Base-by-base conservation (phyloP, 1,140 invertebrate species). In the Acromyrmex echinatior region DNA sequence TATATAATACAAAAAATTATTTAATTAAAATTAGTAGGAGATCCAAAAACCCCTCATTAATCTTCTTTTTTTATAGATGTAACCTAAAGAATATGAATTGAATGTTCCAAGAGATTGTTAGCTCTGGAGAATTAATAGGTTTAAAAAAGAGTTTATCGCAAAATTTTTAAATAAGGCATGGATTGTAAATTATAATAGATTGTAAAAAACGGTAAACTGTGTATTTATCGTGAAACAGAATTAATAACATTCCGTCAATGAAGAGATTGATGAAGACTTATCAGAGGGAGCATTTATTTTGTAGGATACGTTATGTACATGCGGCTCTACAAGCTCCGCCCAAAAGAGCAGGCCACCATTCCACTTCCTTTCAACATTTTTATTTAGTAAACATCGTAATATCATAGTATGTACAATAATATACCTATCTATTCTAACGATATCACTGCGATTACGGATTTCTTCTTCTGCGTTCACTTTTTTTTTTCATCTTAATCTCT, bases 301-400 rank as follows among this genome's bases (percentile, higher is more conserved):
- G 68, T 80, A 80, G 84, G 76, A 68, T 68, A 86, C 62, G 70
- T 84, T 84, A 84, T 84, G 80, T 84, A 84, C 80, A 84, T 84
- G 70, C 80, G 70, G 60, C 80, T 84, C 56, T 84, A 84, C 80
- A 84, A 76, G 31, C 70, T 84, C n/a, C 49, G 49, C 25, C 16
- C 16, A 45, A 81, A 90, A 85, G 63, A 90, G 70, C 25, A 66
- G 35, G 71, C 25, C 31, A 76, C 71, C 25, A 70, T 77, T 76
- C 10, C 35, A 62, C 45, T 74, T 91, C 79, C 80, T 89, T 91
- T 91, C 63, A 91, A 91, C 80, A 77, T 86, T 85, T 93, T 93
- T 93, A 93, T 93, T 93, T 93, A 93, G 77, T 93, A 93, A 93
- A 93, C 92, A 93, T 93, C 89, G 90, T 92, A 91, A 90, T 93